These are phyloP conservation scores for Seladonia tumulorum DNA, from an alignment of 2,888 invertebrate genomes.

Conservation along the genomic window DNA sequence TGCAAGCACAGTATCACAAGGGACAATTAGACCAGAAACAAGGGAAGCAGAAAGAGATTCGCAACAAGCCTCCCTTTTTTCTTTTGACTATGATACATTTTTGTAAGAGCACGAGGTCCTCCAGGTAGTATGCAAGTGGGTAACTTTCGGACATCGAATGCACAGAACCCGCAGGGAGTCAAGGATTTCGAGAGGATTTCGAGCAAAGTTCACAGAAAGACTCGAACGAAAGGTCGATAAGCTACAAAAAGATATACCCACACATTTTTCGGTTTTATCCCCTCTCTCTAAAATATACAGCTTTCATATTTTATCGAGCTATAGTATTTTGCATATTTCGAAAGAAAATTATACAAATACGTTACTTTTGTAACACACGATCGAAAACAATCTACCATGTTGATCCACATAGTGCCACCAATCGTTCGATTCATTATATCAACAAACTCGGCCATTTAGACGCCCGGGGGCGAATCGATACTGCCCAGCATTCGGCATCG, in stretches of 20 bases:
- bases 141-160: neutral
- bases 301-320: no score
- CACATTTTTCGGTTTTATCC: neutral
- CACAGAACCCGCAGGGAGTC: neutral
- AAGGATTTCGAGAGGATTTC: neutral
- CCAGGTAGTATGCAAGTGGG: no score
- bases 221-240: neutral
- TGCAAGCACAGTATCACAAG: neutral
- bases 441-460: no score
- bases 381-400: no score
- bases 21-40: slow-evolving; percentile 3
- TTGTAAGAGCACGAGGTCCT: neutral
- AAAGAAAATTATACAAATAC: no score
- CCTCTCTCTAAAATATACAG: no score
- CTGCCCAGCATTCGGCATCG: neutral
- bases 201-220: neutral
- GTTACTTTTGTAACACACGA: no score
- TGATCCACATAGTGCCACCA: no score
- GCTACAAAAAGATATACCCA: neutral
- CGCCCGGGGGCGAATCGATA: neutral
- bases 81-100: neutral
- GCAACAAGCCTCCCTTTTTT: neutral
- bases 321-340: no score
- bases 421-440: no score
- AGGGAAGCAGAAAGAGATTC: neutral